phyloP scores from a whole-genome alignment of 35 echinoderm and acorn worm species.

The Apostichopus californicus region DNA sequence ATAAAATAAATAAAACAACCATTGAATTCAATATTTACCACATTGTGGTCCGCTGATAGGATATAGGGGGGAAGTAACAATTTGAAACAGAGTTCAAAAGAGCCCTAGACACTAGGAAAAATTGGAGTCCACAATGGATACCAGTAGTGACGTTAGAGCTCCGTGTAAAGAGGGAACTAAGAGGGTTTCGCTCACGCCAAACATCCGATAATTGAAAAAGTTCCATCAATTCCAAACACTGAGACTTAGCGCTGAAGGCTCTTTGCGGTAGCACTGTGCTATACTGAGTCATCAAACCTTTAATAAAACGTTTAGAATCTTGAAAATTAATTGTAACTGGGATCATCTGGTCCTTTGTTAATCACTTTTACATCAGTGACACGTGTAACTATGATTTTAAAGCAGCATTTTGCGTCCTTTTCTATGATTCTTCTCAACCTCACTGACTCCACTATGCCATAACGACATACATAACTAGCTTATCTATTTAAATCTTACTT shows the following conservation, averaged over 20 bases:
- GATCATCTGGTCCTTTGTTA: too few relatives aligned
- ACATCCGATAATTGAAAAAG: background rate
- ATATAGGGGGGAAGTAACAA: background rate
- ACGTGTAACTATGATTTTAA: too few relatives aligned
- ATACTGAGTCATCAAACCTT: too few relatives aligned
- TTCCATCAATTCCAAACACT: background rate
- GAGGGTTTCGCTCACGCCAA: constrained; percentile 19
- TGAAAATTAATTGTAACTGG: too few relatives aligned
- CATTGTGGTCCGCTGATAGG: background rate
- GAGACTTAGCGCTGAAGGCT: background rate
- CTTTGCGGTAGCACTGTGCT: too few relatives aligned
- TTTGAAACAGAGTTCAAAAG: background rate
- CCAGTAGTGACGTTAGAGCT: constrained; percentile 12
- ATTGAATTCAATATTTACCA: background rate
- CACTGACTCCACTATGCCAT: too few relatives aligned
- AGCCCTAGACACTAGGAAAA: background rate
- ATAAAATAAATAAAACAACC: background rate
- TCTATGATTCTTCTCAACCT: too few relatives aligned
- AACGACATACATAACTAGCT: too few relatives aligned
- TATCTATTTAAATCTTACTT: too few relatives aligned
- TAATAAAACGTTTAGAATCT: too few relatives aligned
- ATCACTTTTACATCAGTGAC: too few relatives aligned
- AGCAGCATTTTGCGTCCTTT: too few relatives aligned
- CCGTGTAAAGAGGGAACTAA: background rate
- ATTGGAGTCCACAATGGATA: background rate